phyloP scores from a whole-genome alignment of 2,797 vertebrate genomes.

The Petrocephalus sullivani region DNA sequence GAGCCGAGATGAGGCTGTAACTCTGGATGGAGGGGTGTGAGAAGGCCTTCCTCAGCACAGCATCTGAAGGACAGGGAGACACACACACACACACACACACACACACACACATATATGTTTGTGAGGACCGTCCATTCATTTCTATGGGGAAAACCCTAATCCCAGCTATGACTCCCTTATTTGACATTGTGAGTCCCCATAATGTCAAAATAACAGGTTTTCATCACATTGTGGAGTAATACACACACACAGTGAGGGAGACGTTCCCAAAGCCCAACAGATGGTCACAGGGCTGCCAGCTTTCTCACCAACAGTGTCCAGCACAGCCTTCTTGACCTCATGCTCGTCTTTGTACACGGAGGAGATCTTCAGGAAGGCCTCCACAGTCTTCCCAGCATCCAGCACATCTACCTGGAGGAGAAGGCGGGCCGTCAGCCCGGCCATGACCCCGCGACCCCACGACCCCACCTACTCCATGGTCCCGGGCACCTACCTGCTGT shows the following conservation, averaged over 20 bases:
- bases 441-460: neutral
- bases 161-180: too few species aligned
- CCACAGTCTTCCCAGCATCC: slow-evolving; percentile 74
- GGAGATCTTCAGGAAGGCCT: slow-evolving; percentile 75
- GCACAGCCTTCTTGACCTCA: slow-evolving; percentile 60
- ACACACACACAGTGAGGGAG: neutral
- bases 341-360: slow-evolving; percentile 78
- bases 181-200: too few species aligned
- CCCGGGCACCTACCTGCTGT: slow-evolving; percentile 64
- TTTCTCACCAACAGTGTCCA: slow-evolving; percentile 55
- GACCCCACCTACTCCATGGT: neutral
- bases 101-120: neutral
- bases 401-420: slow-evolving; percentile 68
- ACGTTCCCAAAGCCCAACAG: neutral
- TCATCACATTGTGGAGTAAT: too few species aligned
- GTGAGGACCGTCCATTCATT: too few species aligned
- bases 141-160: too few species aligned
- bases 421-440: neutral
- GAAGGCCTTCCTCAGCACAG: slow-evolving; percentile 77
- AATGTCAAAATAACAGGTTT: too few species aligned
- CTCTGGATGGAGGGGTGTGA: slow-evolving; percentile 68
- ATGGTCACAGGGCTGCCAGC: too few species aligned
- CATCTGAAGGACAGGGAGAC: slow-evolving; percentile 60
- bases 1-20: slow-evolving; percentile 71
- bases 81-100: neutral